These are phyloP conservation scores for Drosophila lacicola DNA, from an alignment of 2,888 invertebrate genomes.

Conservation along the genomic window DNA sequence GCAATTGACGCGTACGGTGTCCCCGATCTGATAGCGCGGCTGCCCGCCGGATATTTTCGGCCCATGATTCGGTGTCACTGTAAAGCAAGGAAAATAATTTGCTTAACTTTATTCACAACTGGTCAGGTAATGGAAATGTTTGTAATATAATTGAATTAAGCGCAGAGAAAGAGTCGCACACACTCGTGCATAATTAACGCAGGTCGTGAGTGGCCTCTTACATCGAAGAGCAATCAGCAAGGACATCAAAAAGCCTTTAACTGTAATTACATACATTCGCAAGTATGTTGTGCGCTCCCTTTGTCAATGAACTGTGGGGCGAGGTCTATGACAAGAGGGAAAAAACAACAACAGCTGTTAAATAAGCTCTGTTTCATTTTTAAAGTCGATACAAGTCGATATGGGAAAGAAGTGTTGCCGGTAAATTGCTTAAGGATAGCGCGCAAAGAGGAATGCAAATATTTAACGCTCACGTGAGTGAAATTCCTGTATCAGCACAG, in stretches of 20 bases:
- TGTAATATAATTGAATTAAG: slow-evolving; percentile 7
- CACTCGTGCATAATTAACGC: slow-evolving; percentile 37
- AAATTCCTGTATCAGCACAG: no score
- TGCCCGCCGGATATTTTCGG: slow-evolving; percentile 92
- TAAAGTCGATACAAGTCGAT: no score
- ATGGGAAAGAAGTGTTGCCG: no score
- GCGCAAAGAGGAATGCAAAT: not conserved
- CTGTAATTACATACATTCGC: slow-evolving; percentile 45
- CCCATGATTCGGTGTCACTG: slow-evolving; percentile 92
- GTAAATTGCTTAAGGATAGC: not conserved
- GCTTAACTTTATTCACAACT: slow-evolving; percentile 1
- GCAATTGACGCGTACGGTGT: slow-evolving; percentile 93
- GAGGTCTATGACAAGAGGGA: not conserved
- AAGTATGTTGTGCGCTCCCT: slow-evolving; percentile 1
- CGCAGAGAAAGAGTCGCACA: slow-evolving; percentile 9
- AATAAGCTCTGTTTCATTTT: no score
- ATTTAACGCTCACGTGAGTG: accelerated
- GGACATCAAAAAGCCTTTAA: slow-evolving; percentile 51
- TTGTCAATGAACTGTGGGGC: slow-evolving; percentile 10
- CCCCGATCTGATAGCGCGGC: slow-evolving; percentile 92
- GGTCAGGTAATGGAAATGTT: slow-evolving; percentile 9
- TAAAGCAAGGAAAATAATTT: slow-evolving; percentile 49
- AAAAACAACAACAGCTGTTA: not conserved
- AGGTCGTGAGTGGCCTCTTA: slow-evolving; percentile 15
- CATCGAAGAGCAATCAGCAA: slow-evolving; percentile 29